phyloP scores from a whole-genome alignment of 2,113 vertebrate species.

The Gorilla gorilla region DNA sequence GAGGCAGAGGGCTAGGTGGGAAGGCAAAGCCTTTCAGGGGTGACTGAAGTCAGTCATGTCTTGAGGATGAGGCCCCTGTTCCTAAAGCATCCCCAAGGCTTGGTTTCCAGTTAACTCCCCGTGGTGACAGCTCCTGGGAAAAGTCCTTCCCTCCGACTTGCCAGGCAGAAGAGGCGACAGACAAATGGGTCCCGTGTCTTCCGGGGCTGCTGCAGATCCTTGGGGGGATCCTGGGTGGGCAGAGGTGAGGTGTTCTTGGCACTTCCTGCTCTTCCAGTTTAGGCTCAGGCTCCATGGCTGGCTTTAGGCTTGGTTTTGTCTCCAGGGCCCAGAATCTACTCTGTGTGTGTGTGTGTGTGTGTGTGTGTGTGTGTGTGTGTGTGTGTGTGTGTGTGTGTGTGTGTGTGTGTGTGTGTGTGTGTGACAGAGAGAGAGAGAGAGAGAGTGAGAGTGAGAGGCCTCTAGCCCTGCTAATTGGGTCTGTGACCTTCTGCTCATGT shows the following conservation, averaged over 20 bases:
- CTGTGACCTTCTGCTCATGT: constrained; percentile 72
- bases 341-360: accelerated
- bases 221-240: accelerated
- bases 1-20: background rate
- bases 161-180: background rate
- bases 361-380: background rate
- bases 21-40: background rate
- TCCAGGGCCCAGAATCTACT: background rate
- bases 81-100: background rate
- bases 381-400: too few species aligned
- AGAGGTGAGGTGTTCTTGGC: background rate
- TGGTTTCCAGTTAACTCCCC: background rate
- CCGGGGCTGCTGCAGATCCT: background rate
- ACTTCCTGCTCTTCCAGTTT: background rate
- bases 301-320: constrained; percentile 15
- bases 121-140: background rate
- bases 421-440: background rate
- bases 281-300: background rate
- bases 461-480: constrained; percentile 73
- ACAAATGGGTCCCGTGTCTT: background rate
- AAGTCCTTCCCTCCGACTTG: accelerated
- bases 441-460: constrained; percentile 53
- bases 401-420: background rate
- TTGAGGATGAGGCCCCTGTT: too few species aligned
- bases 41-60: background rate